Conservation (phyloP, 2,888 invertebrate genomes). For the Drosophila setosimentum region DNA sequence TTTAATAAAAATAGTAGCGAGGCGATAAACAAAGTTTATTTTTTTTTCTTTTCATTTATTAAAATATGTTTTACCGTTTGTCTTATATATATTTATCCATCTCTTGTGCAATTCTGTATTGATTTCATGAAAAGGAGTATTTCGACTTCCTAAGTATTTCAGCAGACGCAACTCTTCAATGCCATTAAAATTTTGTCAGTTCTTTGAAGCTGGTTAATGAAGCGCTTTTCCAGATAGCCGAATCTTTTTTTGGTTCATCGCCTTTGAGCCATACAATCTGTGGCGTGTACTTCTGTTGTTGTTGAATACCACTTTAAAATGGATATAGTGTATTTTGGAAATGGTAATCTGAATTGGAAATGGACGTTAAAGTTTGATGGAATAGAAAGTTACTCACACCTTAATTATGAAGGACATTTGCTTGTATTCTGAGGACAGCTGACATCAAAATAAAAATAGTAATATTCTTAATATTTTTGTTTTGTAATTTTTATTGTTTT, state of each 20-base stretch:
- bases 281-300: not conserved
- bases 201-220: not conserved
- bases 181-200: not conserved
- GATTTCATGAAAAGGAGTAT: not conserved
- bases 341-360: not conserved
- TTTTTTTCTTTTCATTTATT: not conserved
- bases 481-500: slow-evolving; percentile 80
- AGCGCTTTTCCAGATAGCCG: not conserved
- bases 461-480: slow-evolving; percentile 54
- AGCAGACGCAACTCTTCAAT: not conserved
- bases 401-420: not conserved
- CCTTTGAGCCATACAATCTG: too few species aligned
- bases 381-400: not conserved
- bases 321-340: not conserved
- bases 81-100: not conserved
- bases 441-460: not conserved
- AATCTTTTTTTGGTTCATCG: not conserved
- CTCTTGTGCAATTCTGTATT: too few species aligned
- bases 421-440: not conserved
- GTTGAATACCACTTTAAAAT: not conserved
- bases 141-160: not conserved
- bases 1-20: not conserved
- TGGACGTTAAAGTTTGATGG: not conserved
- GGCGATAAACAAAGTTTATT: not conserved
- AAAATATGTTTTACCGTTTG: not conserved